Base-by-base conservation (phyloP, 1,140 invertebrate species). In the Anastatus disparis region DNA sequence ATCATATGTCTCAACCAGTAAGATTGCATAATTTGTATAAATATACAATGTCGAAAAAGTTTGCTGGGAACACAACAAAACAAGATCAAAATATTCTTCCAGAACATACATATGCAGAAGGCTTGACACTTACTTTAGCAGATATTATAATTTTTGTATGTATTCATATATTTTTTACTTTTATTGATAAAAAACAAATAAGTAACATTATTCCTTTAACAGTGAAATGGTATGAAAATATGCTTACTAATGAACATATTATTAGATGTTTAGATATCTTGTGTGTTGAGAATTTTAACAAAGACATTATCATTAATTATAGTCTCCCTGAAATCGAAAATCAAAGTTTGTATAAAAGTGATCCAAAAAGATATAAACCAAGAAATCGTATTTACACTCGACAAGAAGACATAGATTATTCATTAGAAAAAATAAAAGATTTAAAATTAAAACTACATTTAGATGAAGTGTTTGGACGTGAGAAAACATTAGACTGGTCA, bases 1-100 rank as follows among this genome's bases (percentile, higher is more conserved):
- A 89, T 74, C 95, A 98, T 81, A 89, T 98, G 80, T 88, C 87
- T n/a, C 91, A 94, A 75, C 95, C 95, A 1, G 89, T 95, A 0
- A 89, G 90, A 78, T 88, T 96, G 53, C 95, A 97, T 78, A 97
- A 97, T 87, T 87, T 96, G 27, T 91, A 93, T 53, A 97, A 97
- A 85, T 87, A 83, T 82, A 92, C 75, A 71, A 87, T 74, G 85
- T 87, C 85, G 76, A 89, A 89, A 76, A 86, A 86, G 75, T 80
- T 78, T 58, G 70, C 77, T 13, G 77, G 77, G 3, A 78, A 82
- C 59, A 74, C 74, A 7, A 35, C 59, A 1, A 65, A 73, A 2
- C 12, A 3, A 31, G 71, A 80, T 1, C 63, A 78, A 10, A 63
- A 52, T 13, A 65, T 74, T 62, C 69, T 80, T 40, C 76, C 76